These are phyloP conservation scores for Neocloeon triangulifer DNA, from an alignment of 1,140 invertebrate genomes.

Conservation along the genomic window DNA sequence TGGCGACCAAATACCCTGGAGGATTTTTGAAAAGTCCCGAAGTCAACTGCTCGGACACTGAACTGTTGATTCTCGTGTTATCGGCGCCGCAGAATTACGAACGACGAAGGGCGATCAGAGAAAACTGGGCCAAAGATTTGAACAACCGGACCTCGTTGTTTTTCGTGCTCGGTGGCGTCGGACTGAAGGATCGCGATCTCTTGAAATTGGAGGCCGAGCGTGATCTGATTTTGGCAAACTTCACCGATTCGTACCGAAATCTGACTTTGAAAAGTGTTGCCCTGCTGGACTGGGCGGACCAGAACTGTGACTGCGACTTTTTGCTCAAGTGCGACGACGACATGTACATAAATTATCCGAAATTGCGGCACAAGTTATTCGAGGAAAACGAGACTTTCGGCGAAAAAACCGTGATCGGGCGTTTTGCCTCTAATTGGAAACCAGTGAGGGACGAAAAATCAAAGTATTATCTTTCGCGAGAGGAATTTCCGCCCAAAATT, in stretches of 20 bases:
- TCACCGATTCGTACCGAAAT: slow-evolving; percentile 67
- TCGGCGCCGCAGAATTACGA: no score
- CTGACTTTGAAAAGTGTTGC: slow-evolving; percentile 70
- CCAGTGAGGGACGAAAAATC: slow-evolving; percentile 60
- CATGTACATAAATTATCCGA: slow-evolving; percentile 73
- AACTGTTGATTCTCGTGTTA: no score
- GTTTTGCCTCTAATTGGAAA: slow-evolving; percentile 60
- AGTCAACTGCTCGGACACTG: no score
- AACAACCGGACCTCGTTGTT: no score
- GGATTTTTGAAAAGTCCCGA: no score
- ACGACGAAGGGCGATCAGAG: no score
- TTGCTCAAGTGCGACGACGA: slow-evolving; percentile 77
- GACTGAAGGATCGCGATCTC: no score
- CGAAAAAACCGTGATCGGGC: slow-evolving; percentile 49
- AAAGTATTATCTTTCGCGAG: slow-evolving; percentile 60
- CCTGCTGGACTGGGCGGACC: slow-evolving; percentile 60
- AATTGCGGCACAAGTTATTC: no score
- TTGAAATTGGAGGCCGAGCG: no score
- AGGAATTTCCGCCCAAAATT: slow-evolving; percentile 39
- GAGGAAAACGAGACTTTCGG: slow-evolving; percentile 47
- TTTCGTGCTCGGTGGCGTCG: no score
- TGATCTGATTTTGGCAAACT: slow-evolving; percentile 55
- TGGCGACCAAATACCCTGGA: no score
- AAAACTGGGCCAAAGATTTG: no score
- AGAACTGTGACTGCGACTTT: slow-evolving; percentile 48